Conservation (phyloP, 2,888 invertebrate species). For the Sthenelais limicola region DNA sequence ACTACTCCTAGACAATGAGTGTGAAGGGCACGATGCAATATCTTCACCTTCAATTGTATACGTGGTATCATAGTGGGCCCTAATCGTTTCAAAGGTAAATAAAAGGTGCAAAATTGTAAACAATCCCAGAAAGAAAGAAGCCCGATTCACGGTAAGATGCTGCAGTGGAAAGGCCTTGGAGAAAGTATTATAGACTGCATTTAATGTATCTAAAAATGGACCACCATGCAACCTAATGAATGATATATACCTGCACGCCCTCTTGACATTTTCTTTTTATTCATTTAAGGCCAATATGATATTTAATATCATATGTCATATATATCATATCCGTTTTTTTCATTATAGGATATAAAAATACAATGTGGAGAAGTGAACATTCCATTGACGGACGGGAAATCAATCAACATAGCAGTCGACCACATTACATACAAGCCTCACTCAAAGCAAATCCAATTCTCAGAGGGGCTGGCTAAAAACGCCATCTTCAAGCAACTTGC, state of each 20-base stretch:
- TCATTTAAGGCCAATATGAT: too few species aligned
- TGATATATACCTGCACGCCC: neutral
- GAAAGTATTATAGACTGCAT: too few species aligned
- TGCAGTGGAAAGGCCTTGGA: neutral
- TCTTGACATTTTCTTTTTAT: neutral
- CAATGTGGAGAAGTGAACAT: constrained; percentile 83
- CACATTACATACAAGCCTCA: constrained; percentile 60
- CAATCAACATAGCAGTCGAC: constrained; percentile 88
- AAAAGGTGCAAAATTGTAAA: too few species aligned
- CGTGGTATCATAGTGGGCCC: too few species aligned
- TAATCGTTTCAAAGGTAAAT: too few species aligned
- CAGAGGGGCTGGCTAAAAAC: constrained; percentile 93
- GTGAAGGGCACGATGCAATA: too few species aligned
- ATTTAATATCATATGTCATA: neutral
- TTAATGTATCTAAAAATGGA: too few species aligned
- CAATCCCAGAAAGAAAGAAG: too few species aligned
- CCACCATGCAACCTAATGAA: too few species aligned
- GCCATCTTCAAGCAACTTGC: constrained; percentile 83
- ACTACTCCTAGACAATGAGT: too few species aligned
- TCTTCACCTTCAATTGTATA: too few species aligned
- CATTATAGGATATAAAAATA: neutral
- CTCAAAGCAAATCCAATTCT: constrained; percentile 76
- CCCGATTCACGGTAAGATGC: too few species aligned
- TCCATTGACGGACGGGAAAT: constrained; percentile 88
- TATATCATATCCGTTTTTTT: neutral